These are phyloP conservation scores for Charanyca ferruginea DNA, from an alignment of 2,888 invertebrate species.

Conservation along the genomic window DNA sequence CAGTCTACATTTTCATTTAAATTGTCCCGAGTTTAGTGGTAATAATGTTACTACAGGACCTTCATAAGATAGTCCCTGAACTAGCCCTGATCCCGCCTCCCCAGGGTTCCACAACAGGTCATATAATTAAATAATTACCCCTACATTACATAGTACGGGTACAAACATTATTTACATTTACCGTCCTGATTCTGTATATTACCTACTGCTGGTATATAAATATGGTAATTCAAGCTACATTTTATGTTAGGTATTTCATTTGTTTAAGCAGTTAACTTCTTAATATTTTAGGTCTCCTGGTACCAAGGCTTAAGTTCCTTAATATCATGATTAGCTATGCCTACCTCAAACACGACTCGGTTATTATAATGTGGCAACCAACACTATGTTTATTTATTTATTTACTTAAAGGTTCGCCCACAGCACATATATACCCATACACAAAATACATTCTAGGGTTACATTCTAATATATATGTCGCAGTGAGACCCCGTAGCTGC, in stretches of 20 bases:
- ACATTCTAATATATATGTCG: too few species aligned
- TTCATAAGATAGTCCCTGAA: constrained; percentile 41
- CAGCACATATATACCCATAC: too few species aligned
- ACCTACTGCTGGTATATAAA: background rate
- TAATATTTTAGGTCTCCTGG: background rate
- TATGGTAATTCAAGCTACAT: background rate
- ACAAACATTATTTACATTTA: constrained; percentile 40
- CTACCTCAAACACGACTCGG: too few species aligned
- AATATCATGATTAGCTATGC: too few species aligned
- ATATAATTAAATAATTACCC: constrained; percentile 52
- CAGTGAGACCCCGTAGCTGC: too few species aligned
- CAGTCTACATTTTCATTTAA: constrained; percentile 10
- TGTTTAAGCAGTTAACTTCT: background rate
- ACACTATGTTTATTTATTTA: too few species aligned
- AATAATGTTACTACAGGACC: constrained; percentile 31
- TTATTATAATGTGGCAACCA: too few species aligned
- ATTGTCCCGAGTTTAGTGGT: constrained; percentile 29
- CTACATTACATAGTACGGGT: constrained; percentile 8
- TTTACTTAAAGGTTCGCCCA: too few species aligned
- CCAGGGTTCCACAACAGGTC: constrained; percentile 37
- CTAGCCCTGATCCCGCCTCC: constrained; percentile 21
- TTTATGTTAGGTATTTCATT: background rate
- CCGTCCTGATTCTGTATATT: constrained; percentile 20
- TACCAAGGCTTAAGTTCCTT: background rate
- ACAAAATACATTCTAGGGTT: too few species aligned